Evolutionary conservation across 1,140 invertebrate species (phyloP).

Genomic region (Periplaneta americana): DNA sequence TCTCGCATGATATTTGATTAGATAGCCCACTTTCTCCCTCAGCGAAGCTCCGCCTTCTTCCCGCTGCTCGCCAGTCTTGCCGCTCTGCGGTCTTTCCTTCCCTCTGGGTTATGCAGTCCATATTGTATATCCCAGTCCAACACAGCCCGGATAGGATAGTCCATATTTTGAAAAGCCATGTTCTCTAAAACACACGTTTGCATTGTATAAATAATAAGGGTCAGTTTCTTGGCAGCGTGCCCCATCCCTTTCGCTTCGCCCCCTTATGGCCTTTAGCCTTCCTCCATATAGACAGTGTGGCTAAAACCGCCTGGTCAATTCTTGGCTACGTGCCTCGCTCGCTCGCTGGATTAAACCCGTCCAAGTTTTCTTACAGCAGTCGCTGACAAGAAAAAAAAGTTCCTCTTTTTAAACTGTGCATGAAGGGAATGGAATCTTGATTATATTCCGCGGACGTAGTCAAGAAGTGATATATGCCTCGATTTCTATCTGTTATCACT

Average conservation of each 20-base stretch:
- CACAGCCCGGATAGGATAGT: neutral
- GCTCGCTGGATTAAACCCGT: neutral
- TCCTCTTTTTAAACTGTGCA: neutral
- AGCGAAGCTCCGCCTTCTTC: neutral
- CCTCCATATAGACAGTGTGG: neutral
- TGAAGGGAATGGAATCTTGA: neutral
- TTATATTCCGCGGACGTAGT: neutral
- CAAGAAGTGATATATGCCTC: neutral
- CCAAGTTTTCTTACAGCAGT: neutral
- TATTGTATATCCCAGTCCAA: neutral
- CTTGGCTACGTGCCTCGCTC: neutral
- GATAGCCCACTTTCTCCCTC: too few species aligned
- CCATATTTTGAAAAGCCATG: constrained; percentile 2
- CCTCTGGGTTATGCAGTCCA: neutral
- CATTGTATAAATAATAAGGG: constrained; percentile 11
- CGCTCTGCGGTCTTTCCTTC: neutral
- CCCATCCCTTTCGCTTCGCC: neutral
- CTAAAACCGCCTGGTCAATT: neutral
- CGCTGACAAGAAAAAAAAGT: neutral
- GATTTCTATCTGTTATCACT: neutral
- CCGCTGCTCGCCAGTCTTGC: too few species aligned
- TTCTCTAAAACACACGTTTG: constrained; percentile 6
- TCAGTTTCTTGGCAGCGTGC: neutral
- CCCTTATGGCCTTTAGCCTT: neutral
- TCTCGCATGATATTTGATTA: too few species aligned